Evolutionary conservation across 2,113 vertebrate genomes (phyloP), one percentile per base, ranked within the genome.

Genomic region (Austrofundulus limnaeus): DNA sequence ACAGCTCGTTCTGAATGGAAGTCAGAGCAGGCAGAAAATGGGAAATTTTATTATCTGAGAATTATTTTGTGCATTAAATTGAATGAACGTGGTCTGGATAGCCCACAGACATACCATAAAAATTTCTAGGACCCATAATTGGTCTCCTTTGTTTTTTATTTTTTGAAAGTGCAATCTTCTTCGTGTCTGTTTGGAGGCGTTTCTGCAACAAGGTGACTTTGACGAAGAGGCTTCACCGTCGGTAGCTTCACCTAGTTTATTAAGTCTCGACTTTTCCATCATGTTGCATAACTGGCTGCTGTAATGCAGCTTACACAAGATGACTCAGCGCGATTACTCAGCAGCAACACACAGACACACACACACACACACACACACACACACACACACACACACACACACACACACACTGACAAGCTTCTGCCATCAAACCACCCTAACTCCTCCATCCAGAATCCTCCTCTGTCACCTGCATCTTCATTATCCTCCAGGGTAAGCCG

Each of bases 291-390:
- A 90, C 73, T 0, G 58, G 37, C 68, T 12, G 41, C 48, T 20
- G 67, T 85, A 75, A 83, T 80, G 67, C 69, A 57, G 79, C 78
- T 87, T 86, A 78, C 74, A 80, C 72, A 68, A 79, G 78, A 77
- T 79, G 70, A 85, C 77, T 82, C 77, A 61, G 53, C 53, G 75
- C 71, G 83, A 89, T 84, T 84, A 80, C 70, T 77, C 79, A 54
- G 64, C 75, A 65, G 66, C 67, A 58, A 24, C 43, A 66, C 38
- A 70, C 56, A 57, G 14, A 50, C 57, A 38, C 38, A 37, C 41
- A 11, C 10, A 38, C 8, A 10, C 68, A 60, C 14, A 31, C 45
- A 61, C 66, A 58, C 17, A 23, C 43, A 66, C 57, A 57, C 43
- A 67, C 55, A 53, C 13, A 46, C 57, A 37, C 41, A 11, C 10